Conservation (phyloP, 2,113 vertebrate species). For the Calidris pugnax region DNA sequence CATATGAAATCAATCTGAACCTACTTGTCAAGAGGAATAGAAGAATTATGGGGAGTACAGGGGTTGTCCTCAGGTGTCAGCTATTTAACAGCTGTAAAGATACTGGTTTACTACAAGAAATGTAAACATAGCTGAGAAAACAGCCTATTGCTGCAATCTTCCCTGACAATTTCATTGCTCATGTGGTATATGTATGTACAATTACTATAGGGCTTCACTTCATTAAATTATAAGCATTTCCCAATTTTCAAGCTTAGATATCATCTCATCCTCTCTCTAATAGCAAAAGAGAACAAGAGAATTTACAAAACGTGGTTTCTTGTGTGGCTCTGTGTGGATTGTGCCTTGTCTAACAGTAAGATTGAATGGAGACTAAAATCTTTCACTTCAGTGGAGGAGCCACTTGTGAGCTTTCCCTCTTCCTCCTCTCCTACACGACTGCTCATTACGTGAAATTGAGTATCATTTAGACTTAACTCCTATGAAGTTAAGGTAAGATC, state of each 20-base stretch:
- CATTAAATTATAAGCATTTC: background rate
- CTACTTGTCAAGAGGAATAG: background rate
- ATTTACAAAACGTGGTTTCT: background rate
- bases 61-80: background rate
- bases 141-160: background rate
- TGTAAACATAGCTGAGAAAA: background rate
- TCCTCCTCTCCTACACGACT: background rate
- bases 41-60: background rate
- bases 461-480: background rate
- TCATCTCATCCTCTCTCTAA: background rate
- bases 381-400: background rate
- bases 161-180: background rate
- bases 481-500: background rate
- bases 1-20: background rate
- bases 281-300: background rate
- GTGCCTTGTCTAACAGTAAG: background rate
- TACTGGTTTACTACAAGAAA: background rate
- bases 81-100: background rate
- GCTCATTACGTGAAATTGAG: background rate
- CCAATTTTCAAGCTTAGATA: background rate
- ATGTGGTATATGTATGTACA: rapidly evolving
- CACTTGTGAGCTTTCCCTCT: background rate
- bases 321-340: background rate
- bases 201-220: background rate
- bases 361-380: background rate